Evolutionary conservation across 2,113 vertebrate genomes (phyloP), one percentile per base, ranked within the genome.

Genomic region (Genyomyrus donnyi): DNA sequence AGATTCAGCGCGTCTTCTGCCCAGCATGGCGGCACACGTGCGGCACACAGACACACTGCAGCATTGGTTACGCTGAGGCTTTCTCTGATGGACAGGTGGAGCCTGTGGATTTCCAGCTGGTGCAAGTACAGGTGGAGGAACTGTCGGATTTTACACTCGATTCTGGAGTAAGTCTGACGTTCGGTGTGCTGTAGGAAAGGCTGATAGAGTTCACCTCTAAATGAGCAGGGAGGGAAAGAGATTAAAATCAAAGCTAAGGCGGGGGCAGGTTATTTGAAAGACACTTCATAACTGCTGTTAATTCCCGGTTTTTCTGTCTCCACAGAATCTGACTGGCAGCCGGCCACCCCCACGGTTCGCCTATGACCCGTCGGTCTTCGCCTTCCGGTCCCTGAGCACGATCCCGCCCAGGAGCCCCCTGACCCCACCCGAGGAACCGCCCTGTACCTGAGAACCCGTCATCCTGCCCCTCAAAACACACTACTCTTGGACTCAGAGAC

Each of bases 341-440:
- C 93, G 96, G 83, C 96, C 97, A 0, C 92, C 95, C 0, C 94
- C 97, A 91, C 96, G 96, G 92, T 97, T 97, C 46, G 91, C 97
- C 90, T 97, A 97, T 3, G 97, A 98, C 91, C 97, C 97, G 52
- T 97, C 97, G 87, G 96, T 96, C 92, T 98, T 98, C 90, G 96
- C 97, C 92, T 98, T 98, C 94, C 97, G 96, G 52, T 97, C 97
- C 66, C 92, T 98, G 92, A 98, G 97, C 96, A 96, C 96, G 35
- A 96, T 96, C 91, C 97, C 96, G 84, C 96, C 97, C 39, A 95
- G 97, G 94, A 97, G 97, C 91, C 96, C 97, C 0, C 92, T 97
- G 91, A 95, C 95, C 90, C 94, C 96, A 0, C 96, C 95, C 1
- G 97, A 98, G 93, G 97, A 98, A 90, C 96, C 97, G 13, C 95